Conservation (phyloP, 1,140 invertebrate genomes). For the Drosophila funebris region DNA sequence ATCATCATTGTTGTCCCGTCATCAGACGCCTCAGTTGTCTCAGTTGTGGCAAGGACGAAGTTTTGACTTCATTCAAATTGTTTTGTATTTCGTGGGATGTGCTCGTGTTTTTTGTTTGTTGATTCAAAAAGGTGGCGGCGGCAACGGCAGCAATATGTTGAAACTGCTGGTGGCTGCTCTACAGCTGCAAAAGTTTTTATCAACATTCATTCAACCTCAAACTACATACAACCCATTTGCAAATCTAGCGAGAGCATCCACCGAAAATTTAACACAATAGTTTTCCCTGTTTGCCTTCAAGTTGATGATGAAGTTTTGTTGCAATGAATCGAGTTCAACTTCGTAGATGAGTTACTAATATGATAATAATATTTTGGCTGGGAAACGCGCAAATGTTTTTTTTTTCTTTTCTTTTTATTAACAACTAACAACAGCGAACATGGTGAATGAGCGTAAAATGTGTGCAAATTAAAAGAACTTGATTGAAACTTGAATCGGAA, state of each 20-base stretch:
- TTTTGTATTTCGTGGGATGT: constrained; percentile 43
- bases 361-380: constrained; percentile 58
- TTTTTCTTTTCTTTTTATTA: no score
- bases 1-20: constrained; percentile 49
- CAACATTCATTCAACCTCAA: constrained; percentile 37
- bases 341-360: constrained; percentile 57
- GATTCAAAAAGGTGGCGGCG: constrained; percentile 21
- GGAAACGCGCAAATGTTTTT: constrained; percentile 43
- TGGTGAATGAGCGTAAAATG: constrained; percentile 1
- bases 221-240: not conserved
- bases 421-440: constrained; percentile 5
- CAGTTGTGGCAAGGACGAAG: constrained; percentile 48
- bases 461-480: constrained; percentile 37
- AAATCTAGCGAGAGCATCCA: not conserved
- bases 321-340: constrained; percentile 31
- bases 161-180: constrained; percentile 4
- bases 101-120: constrained; percentile 23
- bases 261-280: constrained; percentile 37
- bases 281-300: constrained; percentile 18
- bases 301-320: constrained; percentile 22
- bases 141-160: constrained; percentile 30
- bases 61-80: constrained; percentile 49
- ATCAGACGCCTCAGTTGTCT: not conserved
- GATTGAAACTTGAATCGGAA: constrained; percentile 27
- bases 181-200: constrained; percentile 39